phyloP scores from a whole-genome alignment of 2,113 vertebrate genomes.

The Terrapene triunguis region DNA sequence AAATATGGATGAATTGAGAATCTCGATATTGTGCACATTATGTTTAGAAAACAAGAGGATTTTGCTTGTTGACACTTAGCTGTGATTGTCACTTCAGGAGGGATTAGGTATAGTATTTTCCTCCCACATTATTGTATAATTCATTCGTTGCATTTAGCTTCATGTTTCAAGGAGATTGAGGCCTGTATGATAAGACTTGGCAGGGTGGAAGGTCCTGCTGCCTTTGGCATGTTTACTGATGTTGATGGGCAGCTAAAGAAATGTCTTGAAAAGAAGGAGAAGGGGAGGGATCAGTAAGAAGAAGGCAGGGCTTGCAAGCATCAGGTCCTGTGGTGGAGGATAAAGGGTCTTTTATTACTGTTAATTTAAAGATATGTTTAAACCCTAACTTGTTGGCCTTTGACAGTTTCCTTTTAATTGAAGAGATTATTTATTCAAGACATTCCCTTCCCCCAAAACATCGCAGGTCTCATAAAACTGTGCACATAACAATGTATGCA shows the following conservation, averaged over 20 bases:
- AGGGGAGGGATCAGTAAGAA: background rate
- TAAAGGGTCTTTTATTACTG: background rate
- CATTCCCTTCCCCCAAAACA: background rate
- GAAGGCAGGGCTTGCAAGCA: background rate
- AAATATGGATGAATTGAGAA: constrained; percentile 34
- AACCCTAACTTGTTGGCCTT: background rate
- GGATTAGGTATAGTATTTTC: background rate
- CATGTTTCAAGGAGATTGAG: constrained; percentile 5
- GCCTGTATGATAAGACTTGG: background rate
- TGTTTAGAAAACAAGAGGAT: background rate
- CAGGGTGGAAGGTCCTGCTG: background rate
- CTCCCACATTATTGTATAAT: background rate
- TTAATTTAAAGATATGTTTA: background rate
- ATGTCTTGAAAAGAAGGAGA: background rate
- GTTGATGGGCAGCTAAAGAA: background rate
- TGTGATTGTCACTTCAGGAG: background rate
- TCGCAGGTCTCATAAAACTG: background rate
- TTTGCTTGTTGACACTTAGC: background rate
- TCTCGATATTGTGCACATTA: background rate
- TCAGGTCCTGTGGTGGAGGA: background rate
- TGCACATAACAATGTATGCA: background rate
- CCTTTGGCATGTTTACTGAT: background rate
- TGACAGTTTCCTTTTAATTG: background rate
- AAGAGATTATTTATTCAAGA: background rate
- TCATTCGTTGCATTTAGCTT: background rate